Percentiles rank a stretch among this genome's conserved stretches.
These are phyloP conservation scores for Pseudococcus viburni DNA, from an alignment of 2,888 invertebrate genomes.

Conservation along the genomic window DNA sequence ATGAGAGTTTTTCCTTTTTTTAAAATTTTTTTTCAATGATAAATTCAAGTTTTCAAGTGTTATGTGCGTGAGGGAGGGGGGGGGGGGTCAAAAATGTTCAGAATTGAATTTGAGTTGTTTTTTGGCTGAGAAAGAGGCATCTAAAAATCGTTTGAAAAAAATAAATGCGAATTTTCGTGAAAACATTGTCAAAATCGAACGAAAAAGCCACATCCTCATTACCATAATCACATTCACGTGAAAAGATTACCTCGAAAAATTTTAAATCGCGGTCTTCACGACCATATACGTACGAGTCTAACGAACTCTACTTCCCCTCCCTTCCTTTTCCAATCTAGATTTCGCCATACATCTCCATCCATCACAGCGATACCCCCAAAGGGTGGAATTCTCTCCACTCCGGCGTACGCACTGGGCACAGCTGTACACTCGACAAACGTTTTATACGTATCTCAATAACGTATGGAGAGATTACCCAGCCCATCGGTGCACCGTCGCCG, in stretches of 20 bases:
- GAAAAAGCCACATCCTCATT: too few relatives aligned
- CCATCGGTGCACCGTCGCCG: neutral
- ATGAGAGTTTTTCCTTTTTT: too few relatives aligned
- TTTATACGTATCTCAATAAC: neutral
- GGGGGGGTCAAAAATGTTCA: too few relatives aligned
- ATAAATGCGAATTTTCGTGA: too few relatives aligned
- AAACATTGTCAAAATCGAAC: too few relatives aligned
- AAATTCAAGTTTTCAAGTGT: too few relatives aligned
- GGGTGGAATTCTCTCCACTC: neutral
- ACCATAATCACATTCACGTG: too few relatives aligned
- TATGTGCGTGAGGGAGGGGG: too few relatives aligned
- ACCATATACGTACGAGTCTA: neutral
- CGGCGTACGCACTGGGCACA: neutral
- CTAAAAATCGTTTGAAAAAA: too few relatives aligned
- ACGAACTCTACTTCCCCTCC: neutral
- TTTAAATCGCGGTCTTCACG: neutral
- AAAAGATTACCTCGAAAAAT: neutral
- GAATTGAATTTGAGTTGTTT: too few relatives aligned
- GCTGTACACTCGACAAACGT: neutral
- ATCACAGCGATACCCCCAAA: neutral
- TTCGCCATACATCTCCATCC: neutral
- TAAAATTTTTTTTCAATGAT: too few relatives aligned
- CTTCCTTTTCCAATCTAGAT: neutral
- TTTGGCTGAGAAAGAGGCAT: too few relatives aligned
- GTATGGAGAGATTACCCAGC: neutral